Percentiles rank a stretch among this genome's conserved stretches.
phyloP scores from a whole-genome alignment of 2,113 vertebrate genomes.

The Ciconia boyciana region DNA sequence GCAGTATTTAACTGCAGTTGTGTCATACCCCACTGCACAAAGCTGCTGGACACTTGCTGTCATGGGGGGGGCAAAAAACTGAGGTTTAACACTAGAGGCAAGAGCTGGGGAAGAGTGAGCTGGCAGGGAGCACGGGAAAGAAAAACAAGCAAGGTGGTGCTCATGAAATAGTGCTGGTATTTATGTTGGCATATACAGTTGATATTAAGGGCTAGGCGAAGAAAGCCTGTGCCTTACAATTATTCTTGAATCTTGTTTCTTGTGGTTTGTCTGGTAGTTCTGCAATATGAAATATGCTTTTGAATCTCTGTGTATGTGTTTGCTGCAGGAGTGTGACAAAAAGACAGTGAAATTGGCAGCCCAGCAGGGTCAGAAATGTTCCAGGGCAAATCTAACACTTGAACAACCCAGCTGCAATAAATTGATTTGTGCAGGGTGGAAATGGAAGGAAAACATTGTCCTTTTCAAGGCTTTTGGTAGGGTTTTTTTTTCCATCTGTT shows the following conservation, averaged over 20 bases:
- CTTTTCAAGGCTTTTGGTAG: background rate
- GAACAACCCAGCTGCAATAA: background rate
- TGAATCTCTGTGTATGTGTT: background rate
- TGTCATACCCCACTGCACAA: background rate
- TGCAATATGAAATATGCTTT: background rate
- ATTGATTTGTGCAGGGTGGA: background rate
- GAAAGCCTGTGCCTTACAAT: background rate
- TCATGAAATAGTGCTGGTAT: background rate
- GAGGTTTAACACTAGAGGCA: background rate
- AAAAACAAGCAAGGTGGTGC: background rate
- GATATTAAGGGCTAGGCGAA: background rate
- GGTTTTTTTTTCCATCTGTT: background rate
- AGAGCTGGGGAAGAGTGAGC: background rate
- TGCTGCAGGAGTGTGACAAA: background rate
- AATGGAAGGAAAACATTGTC: background rate
- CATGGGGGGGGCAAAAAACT: background rate
- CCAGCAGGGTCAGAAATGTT: background rate
- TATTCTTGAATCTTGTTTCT: background rate
- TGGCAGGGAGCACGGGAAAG: background rate
- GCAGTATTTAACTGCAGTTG: background rate
- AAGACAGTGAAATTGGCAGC: background rate
- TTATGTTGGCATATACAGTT: accelerated
- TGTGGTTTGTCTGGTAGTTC: background rate
- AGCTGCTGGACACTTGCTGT: background rate
- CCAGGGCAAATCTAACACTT: background rate